Conservation (phyloP, 1,140 invertebrate species). For the Lordiphosa stackelbergi region DNA sequence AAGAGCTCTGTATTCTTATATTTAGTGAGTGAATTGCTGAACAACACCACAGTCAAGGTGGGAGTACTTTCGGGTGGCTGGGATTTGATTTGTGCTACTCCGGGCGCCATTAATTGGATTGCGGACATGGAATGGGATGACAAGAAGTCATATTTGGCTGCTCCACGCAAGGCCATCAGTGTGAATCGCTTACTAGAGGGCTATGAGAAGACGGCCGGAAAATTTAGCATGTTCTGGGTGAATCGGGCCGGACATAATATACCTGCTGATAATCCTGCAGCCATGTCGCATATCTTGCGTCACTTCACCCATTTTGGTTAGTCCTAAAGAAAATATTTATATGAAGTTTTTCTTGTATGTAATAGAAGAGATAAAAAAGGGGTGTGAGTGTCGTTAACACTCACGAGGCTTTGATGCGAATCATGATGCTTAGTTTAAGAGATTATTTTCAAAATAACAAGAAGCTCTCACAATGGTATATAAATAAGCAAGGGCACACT, state of each 20-base stretch:
- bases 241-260: conserved; percentile 82
- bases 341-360: too few species aligned
- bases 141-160: conserved; percentile 78
- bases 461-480: too few species aligned
- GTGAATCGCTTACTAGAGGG: conserved; percentile 81
- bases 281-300: conserved; percentile 64
- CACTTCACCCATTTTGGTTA: conserved; percentile 62
- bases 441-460: too few species aligned
- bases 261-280: conserved; percentile 69
- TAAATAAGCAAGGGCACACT: too few species aligned
- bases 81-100: conserved; percentile 85
- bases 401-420: too few species aligned
- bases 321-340: too few species aligned
- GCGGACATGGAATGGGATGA: conserved; percentile 82
- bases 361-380: too few species aligned
- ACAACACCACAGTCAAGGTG: conserved; percentile 80
- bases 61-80: conserved; percentile 77
- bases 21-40: conserved; percentile 84
- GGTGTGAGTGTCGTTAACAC: too few species aligned
- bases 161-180: conserved; percentile 79
- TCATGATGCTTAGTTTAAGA: too few species aligned
- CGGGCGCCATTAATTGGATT: conserved; percentile 84
- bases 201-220: conserved; percentile 82
- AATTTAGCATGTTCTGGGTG: conserved; percentile 87
- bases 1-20: background rate